Evolutionary conservation across 1,140 invertebrate species (phyloP).

Genomic region (Drosophila nebulosa): DNA sequence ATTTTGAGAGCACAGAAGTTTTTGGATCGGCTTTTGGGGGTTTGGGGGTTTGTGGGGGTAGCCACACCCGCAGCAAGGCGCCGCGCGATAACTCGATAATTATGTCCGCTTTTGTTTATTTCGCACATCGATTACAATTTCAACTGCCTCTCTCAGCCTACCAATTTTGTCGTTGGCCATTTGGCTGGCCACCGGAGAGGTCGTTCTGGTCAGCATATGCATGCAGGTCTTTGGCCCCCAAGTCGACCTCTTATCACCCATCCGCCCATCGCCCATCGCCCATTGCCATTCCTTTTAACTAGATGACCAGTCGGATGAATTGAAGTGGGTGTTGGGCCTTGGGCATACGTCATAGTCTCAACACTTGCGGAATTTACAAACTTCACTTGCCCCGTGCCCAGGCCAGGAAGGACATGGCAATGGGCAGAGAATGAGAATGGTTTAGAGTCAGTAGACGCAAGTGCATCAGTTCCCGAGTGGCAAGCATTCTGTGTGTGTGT

Average conservation of each 20-base stretch:
- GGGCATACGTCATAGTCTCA: constrained; percentile 65
- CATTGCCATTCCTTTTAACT: too few relatives aligned
- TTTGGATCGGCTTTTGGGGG: too few relatives aligned
- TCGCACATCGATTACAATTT: constrained; percentile 81
- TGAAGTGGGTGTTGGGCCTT: constrained; percentile 8
- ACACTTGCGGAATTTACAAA: constrained; percentile 65
- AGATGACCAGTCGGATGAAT: neutral
- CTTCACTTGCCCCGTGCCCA: constrained; percentile 29
- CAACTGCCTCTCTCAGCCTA: constrained; percentile 41
- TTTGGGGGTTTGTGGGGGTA: constrained; percentile 8
- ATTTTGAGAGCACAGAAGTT: constrained; percentile 23
- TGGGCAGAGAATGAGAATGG: neutral
- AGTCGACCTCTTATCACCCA: too few relatives aligned
- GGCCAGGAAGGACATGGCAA: constrained; percentile 1
- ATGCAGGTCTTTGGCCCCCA: neutral
- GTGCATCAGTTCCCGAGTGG: constrained; percentile 29
- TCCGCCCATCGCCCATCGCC: too few relatives aligned
- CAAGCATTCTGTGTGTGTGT: constrained; percentile 5
- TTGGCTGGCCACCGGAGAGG: constrained; percentile 29
- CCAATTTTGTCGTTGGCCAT: constrained; percentile 31
- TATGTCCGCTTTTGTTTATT: constrained; percentile 81
- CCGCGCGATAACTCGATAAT: constrained; percentile 81
- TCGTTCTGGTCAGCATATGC: constrained; percentile 18
- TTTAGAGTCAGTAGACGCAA: constrained; percentile 6
- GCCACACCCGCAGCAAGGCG: constrained; percentile 72